These are phyloP conservation scores for Papilio polyxenes DNA, from an alignment of 1,140 invertebrate genomes.

Conservation along the genomic window DNA sequence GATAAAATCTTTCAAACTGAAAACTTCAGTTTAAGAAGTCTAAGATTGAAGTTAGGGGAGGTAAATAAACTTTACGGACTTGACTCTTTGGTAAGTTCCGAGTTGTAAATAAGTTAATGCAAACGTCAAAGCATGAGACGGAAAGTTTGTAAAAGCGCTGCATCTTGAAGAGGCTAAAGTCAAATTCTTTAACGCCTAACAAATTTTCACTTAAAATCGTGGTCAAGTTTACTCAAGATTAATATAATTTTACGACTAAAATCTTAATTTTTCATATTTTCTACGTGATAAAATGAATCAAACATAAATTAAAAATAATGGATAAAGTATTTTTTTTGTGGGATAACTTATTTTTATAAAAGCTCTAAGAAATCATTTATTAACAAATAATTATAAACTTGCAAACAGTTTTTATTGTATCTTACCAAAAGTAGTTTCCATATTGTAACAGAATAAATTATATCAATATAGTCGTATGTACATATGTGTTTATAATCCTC, in stretches of 20 bases:
- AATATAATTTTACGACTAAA: background rate
- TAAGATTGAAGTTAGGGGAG: constrained; percentile 17
- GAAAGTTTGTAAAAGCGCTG: constrained; percentile 13
- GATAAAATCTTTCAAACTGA: background rate
- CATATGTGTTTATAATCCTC: background rate
- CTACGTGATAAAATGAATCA: no score
- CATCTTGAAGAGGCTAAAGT: background rate
- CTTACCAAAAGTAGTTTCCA: background rate
- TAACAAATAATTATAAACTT: no score
- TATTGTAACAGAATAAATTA: background rate
- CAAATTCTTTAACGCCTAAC: constrained; percentile 12
- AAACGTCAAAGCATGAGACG: constrained; percentile 23
- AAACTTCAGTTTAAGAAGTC: constrained; percentile 12
- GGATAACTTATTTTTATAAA: no score
- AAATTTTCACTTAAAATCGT: background rate
- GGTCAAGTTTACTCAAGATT: background rate
- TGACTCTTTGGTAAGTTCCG: constrained; percentile 10
- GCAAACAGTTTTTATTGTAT: background rate
- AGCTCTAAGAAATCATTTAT: no score
- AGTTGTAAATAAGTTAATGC: constrained; percentile 25
- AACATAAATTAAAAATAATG: no score
- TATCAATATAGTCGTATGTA: background rate
- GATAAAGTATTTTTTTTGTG: no score
- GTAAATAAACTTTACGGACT: constrained; percentile 22
- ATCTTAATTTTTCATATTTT: background rate